Base-by-base conservation (phyloP, 2,113 vertebrate species). In the Eurystomus gularis region DNA sequence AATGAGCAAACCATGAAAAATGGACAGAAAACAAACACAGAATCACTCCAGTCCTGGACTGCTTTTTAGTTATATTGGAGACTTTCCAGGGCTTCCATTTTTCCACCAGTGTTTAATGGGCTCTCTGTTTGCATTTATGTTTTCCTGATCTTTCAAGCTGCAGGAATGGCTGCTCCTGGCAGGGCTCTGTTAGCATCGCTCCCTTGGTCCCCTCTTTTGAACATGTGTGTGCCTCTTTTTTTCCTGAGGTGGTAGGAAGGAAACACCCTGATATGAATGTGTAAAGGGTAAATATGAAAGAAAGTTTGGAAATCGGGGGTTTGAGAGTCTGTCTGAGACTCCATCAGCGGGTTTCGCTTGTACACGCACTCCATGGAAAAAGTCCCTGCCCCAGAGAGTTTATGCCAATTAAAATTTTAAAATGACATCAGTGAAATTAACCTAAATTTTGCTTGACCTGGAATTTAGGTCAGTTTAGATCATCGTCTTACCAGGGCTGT, bases 81-180 rank as follows among this genome's bases (percentile, higher is more conserved):
- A 75, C 58, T 77, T 95, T 96, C 95, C 97, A 97, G 95, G 71
- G 95, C 94, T 97, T 97, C 96, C 96, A 97, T 96, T 97, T 97
- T 95, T 96, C 95, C 95, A 96, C 93, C 89, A 68, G 66, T 94
- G 80, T 94, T 97, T 96, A 97, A 97, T 95, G 96, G 96, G 82
- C 72, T 96, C 94, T 97, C 96, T 97, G 95, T 97, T 96, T 97
- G 96, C 95, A 96, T 95, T 97, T 94, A 82, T 93, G 94, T 93
- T 97, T 96, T 93, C 94, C 94, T 82, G 94, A 96, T 97, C 94
- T 92, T 96, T 95, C 93, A 93, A 26, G 83, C 88, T 90, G 71
- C 82, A 90, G 94, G 62, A 94, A 79, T 58, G 92, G 86, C 92
- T 91, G 76, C 71, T 94, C 28, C 94, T 94, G 91, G 95, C 83